Base-by-base conservation (phyloP, 2,113 vertebrate species). In the Elaphurus davidianus region DNA sequence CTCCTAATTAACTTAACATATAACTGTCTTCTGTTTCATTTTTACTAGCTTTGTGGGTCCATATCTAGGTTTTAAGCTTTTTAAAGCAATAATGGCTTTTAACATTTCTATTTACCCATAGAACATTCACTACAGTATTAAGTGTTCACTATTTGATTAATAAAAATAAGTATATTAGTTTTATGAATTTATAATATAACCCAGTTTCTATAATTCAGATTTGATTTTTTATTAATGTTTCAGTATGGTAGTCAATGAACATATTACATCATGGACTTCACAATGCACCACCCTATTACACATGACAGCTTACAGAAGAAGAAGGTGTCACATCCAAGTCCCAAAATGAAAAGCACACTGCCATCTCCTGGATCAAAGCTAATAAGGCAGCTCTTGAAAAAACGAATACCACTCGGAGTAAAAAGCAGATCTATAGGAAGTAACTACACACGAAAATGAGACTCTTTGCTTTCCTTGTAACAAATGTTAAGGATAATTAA, bases 331-430 rank as follows among this genome's bases (percentile, higher is more conserved):
- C 5, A 2, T 25, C 55, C 27, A 60, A 78, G 52, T 78, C 5
- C 28, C 10, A 43, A 97, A 95, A 88, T 17, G 47, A 36, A 87
- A 71, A 87, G 40, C 60, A 97, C 71, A 96, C 59, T 45, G 52
- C 94, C 96, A 87, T 74, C 96, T 92, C 57, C 90, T 95, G 96
- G 89, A 78, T 59, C 71, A 87, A 76, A 62, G 55, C 60, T 55
- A 50, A 30, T 67, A 62, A 55, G 17, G 40, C 64, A 93, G 25
- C 52, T 23, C 74, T 59, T 91, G 62, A 47, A 91, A 87, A 52
- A 21, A 23, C 5, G 3, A 40, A 2, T 15, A 19, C 5, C 33
- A 40, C 47, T 89, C 23, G 0, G 47, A 50, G 62, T 91, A 62
- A 93, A 82, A 74, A 78, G 7, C n/a, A 33, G 6, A 7, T 54